Base-by-base conservation (phyloP, 2,888 invertebrate genomes). In the Himalopsyche anomala region DNA sequence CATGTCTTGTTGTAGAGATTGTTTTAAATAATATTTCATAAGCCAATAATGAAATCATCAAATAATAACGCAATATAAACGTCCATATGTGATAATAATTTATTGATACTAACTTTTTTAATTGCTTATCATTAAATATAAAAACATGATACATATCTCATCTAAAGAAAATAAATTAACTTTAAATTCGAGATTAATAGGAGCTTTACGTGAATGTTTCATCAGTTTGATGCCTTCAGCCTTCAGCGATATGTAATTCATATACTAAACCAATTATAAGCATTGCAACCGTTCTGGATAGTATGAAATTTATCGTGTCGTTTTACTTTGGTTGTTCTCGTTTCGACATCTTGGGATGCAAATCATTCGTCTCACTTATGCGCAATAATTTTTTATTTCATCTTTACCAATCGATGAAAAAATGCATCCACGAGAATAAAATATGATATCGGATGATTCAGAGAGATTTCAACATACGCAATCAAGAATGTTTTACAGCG, bases 231-330 rank as follows among this genome's bases (percentile, higher is more conserved):
- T 17, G 11, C 4, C 5, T 55, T 55, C 12, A 19, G 28, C 62
- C 62, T 62, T 62, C 62, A 62, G 62, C 62, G 11, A 62, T 51
- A 19, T 62, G 62, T 28, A 62, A 62, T 62, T 62, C 5, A 62
- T 62, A 62, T 62, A 62, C 62, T 5, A 28, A 62, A 62, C 62
- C 62, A 62, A 62, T 62, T 62, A 62, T 62, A 5, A 62, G 5
- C 19, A 62, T 19, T 62, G 62, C 62, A 62, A 19, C 62, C 11
- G 62, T 62, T 9, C 62, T 62, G 62, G 62, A 62, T 51, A 51
- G 15, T 51, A 51, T 15, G 12, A 15, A 51, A 51, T 62, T 62
- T 62, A 62, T 62, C 62, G 62, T 62, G 62, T 8, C 8, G 19
- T 62, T 19, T 62, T 51, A 9, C 19, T 62, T 62, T 19, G 28